Evolutionary conservation across 2,113 vertebrate species (phyloP), one percentile per base, ranked within the genome.

Genomic region (Glaucidium brasilianum): DNA sequence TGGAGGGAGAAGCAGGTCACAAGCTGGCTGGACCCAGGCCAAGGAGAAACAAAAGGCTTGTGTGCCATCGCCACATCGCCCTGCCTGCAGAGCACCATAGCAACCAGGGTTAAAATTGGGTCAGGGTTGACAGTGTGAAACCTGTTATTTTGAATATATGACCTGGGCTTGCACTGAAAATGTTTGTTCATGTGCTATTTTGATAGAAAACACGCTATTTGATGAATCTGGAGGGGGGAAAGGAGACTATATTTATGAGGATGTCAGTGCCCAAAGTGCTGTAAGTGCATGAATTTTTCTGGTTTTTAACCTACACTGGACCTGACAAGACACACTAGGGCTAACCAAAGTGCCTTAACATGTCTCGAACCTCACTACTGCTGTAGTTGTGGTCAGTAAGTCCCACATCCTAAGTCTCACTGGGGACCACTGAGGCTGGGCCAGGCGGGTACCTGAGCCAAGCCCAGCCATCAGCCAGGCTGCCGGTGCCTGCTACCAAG

Each of bases 11-110:
- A 75, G 34, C 4, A 14, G 58, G 32, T 32, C 56, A 78, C 26
- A 30, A 55, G 59, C 80, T 35, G 37, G 45, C 68, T 94, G 95
- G 93, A 90, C 25, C 50, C 34, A 35, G 77, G 93, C 93, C 96
- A 94, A 86, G 73, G n/a, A 93, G 80, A 47, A 80, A 94, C 91
- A 97, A 96, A 92, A 96, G 86, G 56, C 93, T 68, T 92, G 32
- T 91, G 87, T 88, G 83, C 74, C 92, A 77, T 12, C 2, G 11
- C 88, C 76, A 21, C 69, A 47, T 30, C 0, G 0, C 29, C 78
- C 69, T 89, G 71, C 76, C 73, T 3, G 2, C 62, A 26, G 68
- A 78, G 43, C 13, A 3, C 90, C 91, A 82, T 71, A 58, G 94
- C 87, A 97, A 95, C 85, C 79, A 63, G 47, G 88, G 89, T 39